Evolutionary conservation across 2,888 invertebrate genomes (phyloP), one percentile per base, ranked within the genome.

Genomic region (Agonopterix heracliana): DNA sequence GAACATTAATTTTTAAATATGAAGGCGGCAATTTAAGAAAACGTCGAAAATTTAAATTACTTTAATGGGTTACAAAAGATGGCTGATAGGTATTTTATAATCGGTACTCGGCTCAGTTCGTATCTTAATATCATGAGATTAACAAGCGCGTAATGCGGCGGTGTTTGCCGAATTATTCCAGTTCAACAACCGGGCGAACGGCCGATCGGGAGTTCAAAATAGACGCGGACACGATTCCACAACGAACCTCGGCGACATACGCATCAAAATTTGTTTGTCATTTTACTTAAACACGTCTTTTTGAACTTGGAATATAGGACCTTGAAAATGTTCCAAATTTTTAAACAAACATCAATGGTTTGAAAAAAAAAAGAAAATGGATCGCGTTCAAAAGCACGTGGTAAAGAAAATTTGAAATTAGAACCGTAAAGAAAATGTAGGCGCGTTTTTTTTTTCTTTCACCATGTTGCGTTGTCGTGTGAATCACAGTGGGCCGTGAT

Each of bases 121-220:
- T 70, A 73, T 73, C 71, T 70, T 76, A 78, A 74, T 71, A 74
- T 74, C 65, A 63, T 54, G 62, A 81, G 79, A 80, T 81, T 78
- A 80, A 78, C 75, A 80, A 74, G 78, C 79, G 76, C 72, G 81
- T 81, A 81, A 82, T 81, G 73, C 78, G 81, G 73, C 74, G 66
- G 74, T 81, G 83, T 86, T 88, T 86, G 87, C 87, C 87, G 87
- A 88, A 87, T 84, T 84, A 84, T 83, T 80, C 73, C 84, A 86
- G 87, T 86, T 87, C 87, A 87, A 86, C 82, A 85, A 88, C 86
- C 86, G 81, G 78, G 75, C 81, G 79, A 77, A 70, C 76, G 81
- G 66, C 76, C 84, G 81, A 76, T 78, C 78, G 78, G 78, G 78
- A 77, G 83, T 85, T 83, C 83, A 78, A 80, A 86, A 87, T 86